Conservation (phyloP, 2,113 vertebrate species). For the Ascaphus truei region DNA sequence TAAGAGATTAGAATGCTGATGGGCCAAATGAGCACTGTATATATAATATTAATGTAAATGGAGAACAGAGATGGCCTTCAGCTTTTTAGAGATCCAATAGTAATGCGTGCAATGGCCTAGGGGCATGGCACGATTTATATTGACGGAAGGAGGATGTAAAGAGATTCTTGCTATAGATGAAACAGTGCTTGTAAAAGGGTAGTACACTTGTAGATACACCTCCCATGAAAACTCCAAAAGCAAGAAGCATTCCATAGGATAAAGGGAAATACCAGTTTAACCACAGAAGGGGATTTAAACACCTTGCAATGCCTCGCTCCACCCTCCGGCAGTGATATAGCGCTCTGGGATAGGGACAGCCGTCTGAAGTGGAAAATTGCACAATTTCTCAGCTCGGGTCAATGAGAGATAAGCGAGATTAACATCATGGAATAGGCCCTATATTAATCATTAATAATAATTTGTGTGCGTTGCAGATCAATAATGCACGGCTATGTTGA, state of each 20-base stretch:
- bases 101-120: not conserved
- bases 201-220: not conserved
- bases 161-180: not conserved
- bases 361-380: no score
- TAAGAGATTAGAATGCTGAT: not conserved
- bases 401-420: no score
- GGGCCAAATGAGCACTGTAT: not conserved
- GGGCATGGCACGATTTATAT: not conserved
- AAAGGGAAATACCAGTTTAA: not conserved
- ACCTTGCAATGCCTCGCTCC: not conserved
- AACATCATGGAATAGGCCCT: no score
- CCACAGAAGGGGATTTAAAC: not conserved
- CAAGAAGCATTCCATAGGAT: not conserved
- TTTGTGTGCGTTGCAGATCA: no score
- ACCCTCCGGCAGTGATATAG: no score
- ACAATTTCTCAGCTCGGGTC: no score
- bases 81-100: not conserved
- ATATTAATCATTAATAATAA: no score
- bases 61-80: not conserved
- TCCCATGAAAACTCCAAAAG: not conserved
- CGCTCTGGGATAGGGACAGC: no score
- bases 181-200: not conserved
- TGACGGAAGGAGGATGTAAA: not conserved
- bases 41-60: slow-evolving; percentile 12
- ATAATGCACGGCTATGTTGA: no score